Base-by-base conservation (phyloP, 2,888 invertebrate genomes). In the Orthosia gothica region DNA sequence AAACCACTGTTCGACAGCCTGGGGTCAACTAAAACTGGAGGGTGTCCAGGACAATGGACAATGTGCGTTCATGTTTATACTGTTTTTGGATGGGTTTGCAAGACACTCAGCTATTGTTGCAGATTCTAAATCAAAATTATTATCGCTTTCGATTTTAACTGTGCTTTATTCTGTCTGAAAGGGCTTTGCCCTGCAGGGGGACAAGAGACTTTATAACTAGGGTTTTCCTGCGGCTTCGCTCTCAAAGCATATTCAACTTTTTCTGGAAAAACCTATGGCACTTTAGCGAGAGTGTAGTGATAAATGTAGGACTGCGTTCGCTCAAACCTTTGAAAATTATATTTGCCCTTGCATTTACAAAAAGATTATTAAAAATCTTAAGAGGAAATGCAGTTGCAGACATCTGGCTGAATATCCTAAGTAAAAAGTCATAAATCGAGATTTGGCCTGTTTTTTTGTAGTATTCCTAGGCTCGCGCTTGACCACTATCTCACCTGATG, bases 71-170 rank as follows among this genome's bases (percentile, higher is more conserved):
- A 57, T 64, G 67, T 77, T 77, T 68, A 59, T 72, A 69, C 66
- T 70, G 73, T 70, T 69, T 82, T 79, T 47, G 59, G 67, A 79
- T 73, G 79, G 73, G 55, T 67, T 79, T 79, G 54, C 61, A 70
- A 64, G 63, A 52, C 59, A 66, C 61, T 23, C 32, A 59, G 50
- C 47, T 69, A 63, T 82, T 77, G 62, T 77, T 72, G 50, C 47
- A 68, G 68, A 82, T 66, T 49, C 59, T 81, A 68, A 82, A 72
- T 72, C 68, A 82, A 62, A 81, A 50, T 69, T 72, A 57, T 52
- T 76, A 64, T 70, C 47, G n/a, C 23, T 66, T 58, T 45, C 3
- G 9, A 45, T 70, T 81, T 66, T 70, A 79, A 75, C 54, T n/a
- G 54, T 54, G 65, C 50, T 23, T 26, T 50, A 55, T 64, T 74